Evolutionary conservation across 2,113 vertebrate genomes (phyloP).

Genomic region (Apeltes quadracus): DNA sequence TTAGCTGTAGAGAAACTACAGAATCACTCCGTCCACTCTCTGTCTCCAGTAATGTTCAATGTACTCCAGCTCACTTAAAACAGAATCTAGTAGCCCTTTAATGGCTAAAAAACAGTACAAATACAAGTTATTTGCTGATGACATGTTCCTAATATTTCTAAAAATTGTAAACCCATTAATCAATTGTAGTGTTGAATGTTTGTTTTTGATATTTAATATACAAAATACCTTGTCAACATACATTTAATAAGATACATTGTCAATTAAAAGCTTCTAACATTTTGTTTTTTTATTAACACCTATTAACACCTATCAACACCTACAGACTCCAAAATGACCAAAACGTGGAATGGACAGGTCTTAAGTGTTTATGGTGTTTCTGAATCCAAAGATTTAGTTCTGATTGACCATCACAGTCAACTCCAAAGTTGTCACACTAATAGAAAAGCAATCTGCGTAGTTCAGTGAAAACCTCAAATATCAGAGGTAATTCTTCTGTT

Average conservation of each 20-base stretch:
- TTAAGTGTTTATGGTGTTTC: neutral
- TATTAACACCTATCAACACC: no score
- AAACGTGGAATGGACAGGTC: neutral
- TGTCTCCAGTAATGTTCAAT: neutral
- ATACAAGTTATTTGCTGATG: conserved; percentile 36
- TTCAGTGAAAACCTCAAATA: neutral
- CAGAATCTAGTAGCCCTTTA: neutral
- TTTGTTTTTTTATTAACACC: no score
- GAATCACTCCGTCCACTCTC: neutral
- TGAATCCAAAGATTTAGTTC: neutral
- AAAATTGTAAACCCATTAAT: neutral
- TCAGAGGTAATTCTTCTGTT: neutral
- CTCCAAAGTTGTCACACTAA: neutral
- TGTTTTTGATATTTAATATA: neutral
- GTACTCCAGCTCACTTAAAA: neutral
- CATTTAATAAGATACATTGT: neutral
- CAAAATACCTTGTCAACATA: neutral
- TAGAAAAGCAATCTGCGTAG: neutral
- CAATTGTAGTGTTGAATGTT: neutral
- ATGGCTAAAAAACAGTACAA: neutral
- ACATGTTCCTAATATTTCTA: conserved; percentile 19
- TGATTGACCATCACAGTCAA: neutral
- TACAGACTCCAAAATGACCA: neutral
- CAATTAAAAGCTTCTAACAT: no score
- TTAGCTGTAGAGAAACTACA: neutral